These are phyloP conservation scores for Otocyon megalotis DNA, from an alignment of 2,113 vertebrate genomes.

Conservation along the genomic window DNA sequence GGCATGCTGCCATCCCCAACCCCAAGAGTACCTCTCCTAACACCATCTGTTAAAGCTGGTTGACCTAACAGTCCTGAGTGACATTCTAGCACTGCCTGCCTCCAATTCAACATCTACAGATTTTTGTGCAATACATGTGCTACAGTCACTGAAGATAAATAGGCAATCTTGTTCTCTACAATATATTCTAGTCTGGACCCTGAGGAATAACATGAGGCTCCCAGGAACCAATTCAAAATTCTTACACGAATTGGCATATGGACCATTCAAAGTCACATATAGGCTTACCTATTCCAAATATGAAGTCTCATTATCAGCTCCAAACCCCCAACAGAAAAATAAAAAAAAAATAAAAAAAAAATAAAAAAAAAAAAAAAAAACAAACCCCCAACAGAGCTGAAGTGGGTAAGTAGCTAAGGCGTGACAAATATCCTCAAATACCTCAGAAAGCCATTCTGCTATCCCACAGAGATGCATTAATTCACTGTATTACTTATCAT, in stretches of 20 bases:
- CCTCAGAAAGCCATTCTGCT: not conserved
- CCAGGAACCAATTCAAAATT: not conserved
- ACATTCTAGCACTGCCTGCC: not conserved
- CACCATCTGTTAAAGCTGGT: not conserved
- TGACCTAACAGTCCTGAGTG: no score
- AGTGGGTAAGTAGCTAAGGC: not conserved
- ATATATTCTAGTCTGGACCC: not conserved
- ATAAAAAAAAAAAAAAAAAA: no score
- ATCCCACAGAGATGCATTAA: not conserved
- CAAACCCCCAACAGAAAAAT: not conserved
- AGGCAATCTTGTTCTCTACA: not conserved
- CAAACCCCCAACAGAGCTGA: not conserved
- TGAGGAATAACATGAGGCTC: not conserved
- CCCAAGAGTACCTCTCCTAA: not conserved
- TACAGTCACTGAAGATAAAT: not conserved
- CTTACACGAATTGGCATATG: no score
- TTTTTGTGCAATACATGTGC: not conserved
- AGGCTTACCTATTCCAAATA: not conserved
- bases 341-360: no score
- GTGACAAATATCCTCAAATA: not conserved
- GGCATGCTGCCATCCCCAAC: fast-evolving
- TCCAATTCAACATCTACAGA: not conserved
- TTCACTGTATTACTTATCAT: not conserved
- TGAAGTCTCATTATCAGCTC: not conserved
- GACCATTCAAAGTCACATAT: no score